These are phyloP conservation scores for Rhyacichthys aspro DNA, from an alignment of 2,797 vertebrate species.

Conservation along the genomic window DNA sequence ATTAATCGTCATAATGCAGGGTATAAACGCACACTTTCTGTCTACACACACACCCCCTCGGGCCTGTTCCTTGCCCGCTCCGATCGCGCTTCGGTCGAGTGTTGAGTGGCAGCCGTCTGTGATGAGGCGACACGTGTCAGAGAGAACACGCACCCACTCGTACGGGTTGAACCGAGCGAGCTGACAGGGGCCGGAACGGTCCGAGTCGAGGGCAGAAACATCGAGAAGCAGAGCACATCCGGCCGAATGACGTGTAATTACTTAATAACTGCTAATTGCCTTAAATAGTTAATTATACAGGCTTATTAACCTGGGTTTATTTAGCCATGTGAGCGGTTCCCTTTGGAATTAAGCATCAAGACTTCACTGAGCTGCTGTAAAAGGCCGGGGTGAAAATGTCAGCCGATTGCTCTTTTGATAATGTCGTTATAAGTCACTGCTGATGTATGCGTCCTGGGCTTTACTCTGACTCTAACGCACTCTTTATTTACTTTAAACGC, in stretches of 20 bases:
- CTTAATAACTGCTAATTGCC: conserved; percentile 1
- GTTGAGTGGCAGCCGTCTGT: conserved; percentile 55
- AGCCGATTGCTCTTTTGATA: conserved; percentile 48
- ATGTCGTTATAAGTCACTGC: conserved; percentile 32
- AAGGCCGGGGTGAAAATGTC: conserved; percentile 44
- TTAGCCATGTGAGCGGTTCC: conserved; percentile 22
- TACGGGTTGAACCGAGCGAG: conserved; percentile 2
- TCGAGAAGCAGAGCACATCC: not conserved
- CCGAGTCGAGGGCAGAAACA: conserved; percentile 15
- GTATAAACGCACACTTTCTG: conserved; percentile 31
- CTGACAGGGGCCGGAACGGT: not conserved
- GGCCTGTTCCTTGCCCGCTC: conserved; percentile 30
- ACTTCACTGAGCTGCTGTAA: conserved; percentile 2
- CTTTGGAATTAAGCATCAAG: conserved; percentile 19
- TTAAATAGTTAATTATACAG: conserved; percentile 21
- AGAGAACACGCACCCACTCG: conserved; percentile 12
- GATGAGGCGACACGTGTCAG: conserved; percentile 56
- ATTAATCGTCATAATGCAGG: conserved; percentile 33
- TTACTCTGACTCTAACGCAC: too few species aligned
- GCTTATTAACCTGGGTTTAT: conserved; percentile 11
- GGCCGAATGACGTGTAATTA: conserved; percentile 2
- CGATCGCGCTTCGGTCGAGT: conserved; percentile 37
- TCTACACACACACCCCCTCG: conserved; percentile 16
- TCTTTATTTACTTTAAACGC: too few species aligned
- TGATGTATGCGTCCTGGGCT: not conserved